Evolutionary conservation across 2,797 vertebrate genomes (phyloP).

Genomic region (Falco naumanni): DNA sequence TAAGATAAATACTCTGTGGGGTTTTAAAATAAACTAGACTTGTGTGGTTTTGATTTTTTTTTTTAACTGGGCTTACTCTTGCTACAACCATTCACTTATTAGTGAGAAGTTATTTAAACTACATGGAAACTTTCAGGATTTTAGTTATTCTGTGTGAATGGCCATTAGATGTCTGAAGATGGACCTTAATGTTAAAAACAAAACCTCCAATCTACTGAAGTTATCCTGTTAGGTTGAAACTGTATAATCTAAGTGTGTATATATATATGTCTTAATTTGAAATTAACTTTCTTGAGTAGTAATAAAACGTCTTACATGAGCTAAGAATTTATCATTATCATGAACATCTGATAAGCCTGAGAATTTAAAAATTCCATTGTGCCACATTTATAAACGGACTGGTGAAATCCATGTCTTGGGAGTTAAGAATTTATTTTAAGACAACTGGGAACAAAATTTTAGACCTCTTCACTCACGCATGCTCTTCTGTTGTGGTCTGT

Average conservation of each 20-base stretch:
- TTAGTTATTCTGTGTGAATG: neutral
- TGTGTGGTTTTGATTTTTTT: neutral
- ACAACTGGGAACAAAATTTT: neutral
- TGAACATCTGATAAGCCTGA: neutral
- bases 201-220: neutral
- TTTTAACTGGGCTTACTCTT: neutral
- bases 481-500: neutral
- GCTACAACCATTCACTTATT: neutral
- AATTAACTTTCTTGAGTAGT: neutral
- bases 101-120: neutral
- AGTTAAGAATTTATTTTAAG: neutral
- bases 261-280: neutral
- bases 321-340: neutral
- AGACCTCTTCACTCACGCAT: neutral
- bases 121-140: neutral
- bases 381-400: neutral
- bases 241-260: neutral
- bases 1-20: neutral
- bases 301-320: neutral
- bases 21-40: neutral
- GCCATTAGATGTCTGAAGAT: neutral
- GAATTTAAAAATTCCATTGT: neutral
- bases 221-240: slow-evolving; percentile 43
- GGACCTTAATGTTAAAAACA: neutral
- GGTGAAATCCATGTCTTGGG: neutral